Conservation (phyloP, 2,797 vertebrate genomes). For the Acridotheres tristis region DNA sequence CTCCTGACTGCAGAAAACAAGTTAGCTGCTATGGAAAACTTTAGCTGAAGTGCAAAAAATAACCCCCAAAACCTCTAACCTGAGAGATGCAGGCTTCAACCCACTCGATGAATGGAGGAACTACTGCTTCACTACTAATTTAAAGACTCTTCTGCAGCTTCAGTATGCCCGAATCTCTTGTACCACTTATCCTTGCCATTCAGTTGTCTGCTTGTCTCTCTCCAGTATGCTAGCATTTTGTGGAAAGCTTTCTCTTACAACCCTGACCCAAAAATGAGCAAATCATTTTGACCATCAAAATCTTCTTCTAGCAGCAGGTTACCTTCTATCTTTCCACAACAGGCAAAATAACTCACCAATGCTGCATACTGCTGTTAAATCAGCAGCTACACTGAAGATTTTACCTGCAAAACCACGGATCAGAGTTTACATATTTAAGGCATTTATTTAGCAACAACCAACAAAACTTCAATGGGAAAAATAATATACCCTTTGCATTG, state of each 20-base stretch:
- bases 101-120: background rate
- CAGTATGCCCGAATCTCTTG: background rate
- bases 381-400: background rate
- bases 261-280: background rate
- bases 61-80: background rate
- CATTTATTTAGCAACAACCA: constrained; percentile 38
- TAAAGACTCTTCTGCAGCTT: background rate
- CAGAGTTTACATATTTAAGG: constrained; percentile 22
- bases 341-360: background rate
- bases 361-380: background rate
- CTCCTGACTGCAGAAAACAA: background rate
- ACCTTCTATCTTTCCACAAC: background rate
- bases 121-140: background rate
- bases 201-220: background rate
- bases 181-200: background rate
- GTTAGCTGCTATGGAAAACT: background rate
- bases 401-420: background rate
- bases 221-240: background rate
- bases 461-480: background rate
- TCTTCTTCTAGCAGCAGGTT: background rate
- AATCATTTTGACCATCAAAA: background rate
- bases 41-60: background rate
- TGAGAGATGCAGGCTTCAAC: background rate
- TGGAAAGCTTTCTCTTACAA: background rate
- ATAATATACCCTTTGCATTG: background rate